Base-by-base conservation (phyloP, 2,797 vertebrate species). In the Hafferia zeledoni region DNA sequence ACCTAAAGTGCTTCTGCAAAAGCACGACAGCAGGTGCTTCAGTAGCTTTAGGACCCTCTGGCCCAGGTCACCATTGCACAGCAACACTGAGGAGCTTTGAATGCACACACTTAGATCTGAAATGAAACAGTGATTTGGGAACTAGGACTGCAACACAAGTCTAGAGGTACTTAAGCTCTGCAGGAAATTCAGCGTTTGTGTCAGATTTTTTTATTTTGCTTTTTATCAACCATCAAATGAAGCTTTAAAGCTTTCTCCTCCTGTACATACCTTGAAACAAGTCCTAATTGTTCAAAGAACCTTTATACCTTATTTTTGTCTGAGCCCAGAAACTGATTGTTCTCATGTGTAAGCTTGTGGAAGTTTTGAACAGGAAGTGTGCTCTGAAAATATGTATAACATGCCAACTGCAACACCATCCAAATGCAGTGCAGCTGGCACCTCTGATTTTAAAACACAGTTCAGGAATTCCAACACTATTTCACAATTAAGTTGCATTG, bases 221-320 rank as follows among this genome's bases (percentile, higher is more conserved):
- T 19, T 24, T 17, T 22, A 47, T 63, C 28, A 35, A 52, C 9
- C 4, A 2, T 56, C 0, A 4, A 4, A 4, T 55, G 18, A 72
- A 85, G 68, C 17, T 43, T 10, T 10, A 4, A 78, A 56, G 28
- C 28, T 46, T 60, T 87, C 12, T 87, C 6, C 2, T 78, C 35
- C 46, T 59, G 23, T 41, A 39, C 4, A 5, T 69, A 23, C 11
- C 53, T 71, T 64, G 37, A 81, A 71, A 41, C 7, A 57, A 74
- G 33, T 47, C 49, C 50, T 47, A 30, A 47, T 55, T 53, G 37
- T 56, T 76, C 33, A 46, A 50, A 16, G 13, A 30, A 46, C 11
- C 14, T 47, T 82, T 63, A 28, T 3, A 57, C 27, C 31, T 76
- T 27, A 28, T 44, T 93, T 88, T 71, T 79, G 10, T 30, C 41